Evolutionary conservation across 2,797 vertebrate species (phyloP).

Genomic region (Acipenser ruthenus): DNA sequence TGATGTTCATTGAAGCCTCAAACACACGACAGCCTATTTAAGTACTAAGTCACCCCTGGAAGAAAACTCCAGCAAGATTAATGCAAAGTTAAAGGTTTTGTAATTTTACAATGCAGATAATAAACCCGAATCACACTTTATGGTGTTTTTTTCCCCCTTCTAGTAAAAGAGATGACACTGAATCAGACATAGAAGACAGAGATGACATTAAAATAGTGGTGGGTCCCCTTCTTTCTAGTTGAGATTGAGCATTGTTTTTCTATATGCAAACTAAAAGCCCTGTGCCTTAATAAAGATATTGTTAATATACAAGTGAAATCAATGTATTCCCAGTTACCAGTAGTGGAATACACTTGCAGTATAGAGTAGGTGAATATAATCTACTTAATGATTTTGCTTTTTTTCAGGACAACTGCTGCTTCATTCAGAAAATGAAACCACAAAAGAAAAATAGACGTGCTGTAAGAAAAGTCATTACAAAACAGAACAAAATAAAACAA

Average conservation of each 20-base stretch:
- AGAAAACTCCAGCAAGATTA: too few species aligned
- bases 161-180: slow-evolving; percentile 32
- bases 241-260: not conserved
- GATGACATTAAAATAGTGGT: slow-evolving; percentile 54
- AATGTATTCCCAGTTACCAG: not conserved
- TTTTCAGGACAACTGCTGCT: too few species aligned
- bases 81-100: too few species aligned
- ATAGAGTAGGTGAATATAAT: too few species aligned
- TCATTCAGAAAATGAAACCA: too few species aligned
- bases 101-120: too few species aligned
- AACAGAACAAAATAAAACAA: too few species aligned
- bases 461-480: too few species aligned
- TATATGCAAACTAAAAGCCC: not conserved
- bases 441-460: too few species aligned
- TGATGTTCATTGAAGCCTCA: slow-evolving; percentile 13
- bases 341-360: too few species aligned
- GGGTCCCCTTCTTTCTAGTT: slow-evolving; percentile 19
- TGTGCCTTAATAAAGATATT: not conserved
- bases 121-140: slow-evolving; percentile 35
- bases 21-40: slow-evolving; percentile 18
- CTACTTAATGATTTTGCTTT: too few species aligned
- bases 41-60: slow-evolving; percentile 14
- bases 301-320: not conserved
- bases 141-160: slow-evolving; percentile 3
- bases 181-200: slow-evolving; percentile 9